phyloP scores from a whole-genome alignment of 2,888 invertebrate species.

The Tanytarsus gracilentus region DNA sequence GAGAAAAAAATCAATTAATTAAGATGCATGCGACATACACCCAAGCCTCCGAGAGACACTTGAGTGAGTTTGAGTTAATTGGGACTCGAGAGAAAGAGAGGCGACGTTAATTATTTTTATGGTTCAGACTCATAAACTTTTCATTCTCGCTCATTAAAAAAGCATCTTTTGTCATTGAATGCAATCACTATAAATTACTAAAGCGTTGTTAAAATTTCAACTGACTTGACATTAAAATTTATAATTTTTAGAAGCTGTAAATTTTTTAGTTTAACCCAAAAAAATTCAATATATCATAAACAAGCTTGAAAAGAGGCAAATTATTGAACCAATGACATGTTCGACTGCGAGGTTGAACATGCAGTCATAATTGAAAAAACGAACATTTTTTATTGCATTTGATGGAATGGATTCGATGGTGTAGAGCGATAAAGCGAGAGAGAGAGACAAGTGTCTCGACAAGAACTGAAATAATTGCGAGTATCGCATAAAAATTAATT shows the following conservation, averaged over 20 bases:
- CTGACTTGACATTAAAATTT: no score
- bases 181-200: constrained; percentile 16
- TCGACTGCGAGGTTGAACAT: neutral
- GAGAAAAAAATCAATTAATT: constrained; percentile 28
- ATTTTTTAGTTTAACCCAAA: no score
- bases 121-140: neutral
- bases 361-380: constrained; percentile 21
- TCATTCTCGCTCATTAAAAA: constrained; percentile 11
- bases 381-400: constrained; percentile 12
- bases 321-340: no score
- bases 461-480: neutral
- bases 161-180: constrained; percentile 4
- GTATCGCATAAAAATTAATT: constrained; percentile 24
- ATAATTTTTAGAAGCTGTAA: no score
- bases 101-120: constrained; percentile 10
- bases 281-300: no score
- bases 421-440: neutral
- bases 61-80: no score
- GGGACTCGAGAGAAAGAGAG: no score
- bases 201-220: no score
- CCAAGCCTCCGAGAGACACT: no score
- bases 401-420: neutral
- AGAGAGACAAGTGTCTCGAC: neutral
- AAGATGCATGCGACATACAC: constrained; percentile 4
- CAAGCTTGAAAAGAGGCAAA: no score